These are phyloP conservation scores for Caretta caretta DNA, from an alignment of 2,113 vertebrate genomes.

Conservation along the genomic window DNA sequence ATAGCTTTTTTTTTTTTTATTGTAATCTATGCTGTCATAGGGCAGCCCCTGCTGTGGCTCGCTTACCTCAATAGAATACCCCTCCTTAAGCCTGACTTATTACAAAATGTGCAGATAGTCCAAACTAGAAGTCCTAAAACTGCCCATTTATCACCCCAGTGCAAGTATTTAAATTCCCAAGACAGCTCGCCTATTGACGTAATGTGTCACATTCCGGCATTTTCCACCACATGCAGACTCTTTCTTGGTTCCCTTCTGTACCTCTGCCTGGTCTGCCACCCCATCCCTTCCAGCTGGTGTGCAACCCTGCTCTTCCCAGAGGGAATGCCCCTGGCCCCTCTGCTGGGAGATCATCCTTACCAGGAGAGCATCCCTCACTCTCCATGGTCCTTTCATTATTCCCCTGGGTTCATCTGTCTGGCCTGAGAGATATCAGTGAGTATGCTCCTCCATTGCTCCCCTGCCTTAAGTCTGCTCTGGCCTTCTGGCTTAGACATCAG, in stretches of 20 bases:
- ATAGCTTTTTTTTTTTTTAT: background rate
- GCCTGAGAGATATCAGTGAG: background rate
- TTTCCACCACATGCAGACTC: background rate
- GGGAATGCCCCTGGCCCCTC: background rate
- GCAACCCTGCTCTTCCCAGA: background rate
- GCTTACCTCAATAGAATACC: background rate
- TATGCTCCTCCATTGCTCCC: background rate
- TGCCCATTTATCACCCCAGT: background rate
- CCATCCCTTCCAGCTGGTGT: background rate
- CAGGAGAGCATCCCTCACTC: background rate
- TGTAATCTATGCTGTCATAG: background rate
- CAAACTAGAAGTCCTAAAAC: background rate
- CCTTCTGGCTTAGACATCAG: background rate
- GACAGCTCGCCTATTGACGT: background rate
- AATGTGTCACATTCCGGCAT: background rate
- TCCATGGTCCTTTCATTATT: background rate
- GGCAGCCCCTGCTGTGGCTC: background rate
- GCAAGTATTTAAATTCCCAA: background rate
- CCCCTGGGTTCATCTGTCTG: background rate
- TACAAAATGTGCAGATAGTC: background rate
- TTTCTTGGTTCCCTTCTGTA: background rate
- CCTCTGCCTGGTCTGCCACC: background rate
- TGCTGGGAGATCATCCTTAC: background rate
- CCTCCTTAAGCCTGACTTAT: background rate
- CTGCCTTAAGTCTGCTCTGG: background rate